Evolutionary conservation across 2,888 invertebrate genomes (phyloP), one percentile per base, ranked within the genome.

Genomic region (Parnassius mnemosyne): DNA sequence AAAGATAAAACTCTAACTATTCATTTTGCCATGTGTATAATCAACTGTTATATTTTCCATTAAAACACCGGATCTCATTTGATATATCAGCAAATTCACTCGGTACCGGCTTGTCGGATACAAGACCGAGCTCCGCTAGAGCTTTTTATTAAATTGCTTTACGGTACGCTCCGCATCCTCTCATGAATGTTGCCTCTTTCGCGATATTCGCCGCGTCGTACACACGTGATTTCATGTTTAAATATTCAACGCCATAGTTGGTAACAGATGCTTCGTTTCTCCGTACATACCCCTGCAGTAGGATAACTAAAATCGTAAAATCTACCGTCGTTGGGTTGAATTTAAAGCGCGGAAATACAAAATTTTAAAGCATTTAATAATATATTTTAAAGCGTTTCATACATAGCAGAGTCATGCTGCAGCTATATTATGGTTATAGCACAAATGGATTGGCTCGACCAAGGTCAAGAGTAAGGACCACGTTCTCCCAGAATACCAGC

Each of bases 121-220:
- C 51, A 52, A 42, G 51, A 66, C 46, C 46, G 49, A 49, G 61
- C 62, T 62, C 66, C 75, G 74, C 72, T 63, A 64, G 61, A 71
- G 78, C 77, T 80, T 78, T 82, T 83, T 84, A 82, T 81, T 78
- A 81, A 84, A 84, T 84, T 81, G 82, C 79, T 76, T 72, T 71
- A 65, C 66, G 46, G 57, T 50, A 34, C 47, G 55, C 56, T 61
- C 65, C 64, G 63, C 65, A 67, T 60, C 66, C 65, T 57, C 67
- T 73, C 71, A 68, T 72, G 75, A 70, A 76, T 74, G 65, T 72
- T 66, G 65, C 65, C 57, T 61, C 59, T 60, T 43, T 41, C 58
- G 50, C 47, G 25, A 20, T 57, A 46, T 53, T 9, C 49, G 11
- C 41, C 53, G 49, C 57, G n/a, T 16, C 55, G 13, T n/a, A 44